Conservation (phyloP, 2,113 vertebrate genomes). For the Mobula birostris region DNA sequence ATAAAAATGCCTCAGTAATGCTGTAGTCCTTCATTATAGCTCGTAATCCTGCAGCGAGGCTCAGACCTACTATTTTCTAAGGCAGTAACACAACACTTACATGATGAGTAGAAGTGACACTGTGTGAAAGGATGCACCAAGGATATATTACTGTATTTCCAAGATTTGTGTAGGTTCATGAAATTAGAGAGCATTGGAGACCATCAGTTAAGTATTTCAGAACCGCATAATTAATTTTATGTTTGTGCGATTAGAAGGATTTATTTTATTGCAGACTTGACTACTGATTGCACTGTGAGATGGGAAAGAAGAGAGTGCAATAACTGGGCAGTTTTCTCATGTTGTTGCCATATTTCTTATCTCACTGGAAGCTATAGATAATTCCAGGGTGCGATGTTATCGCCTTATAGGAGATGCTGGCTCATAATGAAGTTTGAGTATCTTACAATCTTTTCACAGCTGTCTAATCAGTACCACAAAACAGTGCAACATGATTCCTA, state of each 20-base stretch:
- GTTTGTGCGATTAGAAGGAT: background rate
- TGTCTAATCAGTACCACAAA: conserved; percentile 5
- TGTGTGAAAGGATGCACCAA: background rate
- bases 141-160: background rate
- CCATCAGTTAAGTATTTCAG: background rate
- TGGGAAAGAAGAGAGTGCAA: background rate
- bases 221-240: background rate
- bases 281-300: background rate
- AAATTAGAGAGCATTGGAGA: background rate
- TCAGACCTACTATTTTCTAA: background rate
- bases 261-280: background rate
- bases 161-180: background rate
- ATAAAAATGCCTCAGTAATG: background rate
- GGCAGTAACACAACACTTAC: background rate
- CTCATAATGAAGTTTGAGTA: background rate
- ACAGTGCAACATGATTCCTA: background rate
- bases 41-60: background rate
- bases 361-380: conserved; percentile 2
- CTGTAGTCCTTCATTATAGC: no score
- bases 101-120: background rate
- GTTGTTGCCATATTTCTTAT: background rate
- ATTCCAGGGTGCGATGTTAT: conserved; percentile 9
- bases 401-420: background rate
- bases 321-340: background rate
- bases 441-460: conserved; percentile 5